Evolutionary conservation across 2,888 invertebrate genomes (phyloP), one percentile per base, ranked within the genome.

Genomic region (Apodemia zela): DNA sequence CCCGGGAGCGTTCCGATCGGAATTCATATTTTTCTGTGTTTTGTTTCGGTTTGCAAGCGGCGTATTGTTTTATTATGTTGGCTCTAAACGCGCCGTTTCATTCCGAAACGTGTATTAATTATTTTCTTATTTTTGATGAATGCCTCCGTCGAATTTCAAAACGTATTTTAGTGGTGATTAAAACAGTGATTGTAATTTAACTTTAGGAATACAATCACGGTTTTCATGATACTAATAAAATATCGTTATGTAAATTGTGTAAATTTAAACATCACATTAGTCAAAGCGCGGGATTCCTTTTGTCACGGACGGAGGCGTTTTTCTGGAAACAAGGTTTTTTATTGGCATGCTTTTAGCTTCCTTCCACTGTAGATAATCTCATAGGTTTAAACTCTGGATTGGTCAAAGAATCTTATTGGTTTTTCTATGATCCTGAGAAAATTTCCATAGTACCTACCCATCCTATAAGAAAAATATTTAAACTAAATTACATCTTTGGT

Each of bases 1-100:
- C 87, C 86, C 81, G 78, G 82, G 83, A 73, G 82, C 80, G 83
- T 82, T 82, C 78, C 86, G 86, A 90, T 89, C 78, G 90, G 90
- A 89, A 90, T 91, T 90, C 90, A 91, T 91, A 91, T 91, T 91
- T 91, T 91, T 89, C 90, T 91, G 89, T 86, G 89, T 91, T 90
- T 87, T 89, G 89, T 90, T 89, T 87, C 85, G 86, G 82, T 82
- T 85, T 82, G 83, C 82, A 82, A 79, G 81, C 81, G 78, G 72
- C 73, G 85, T 84, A 86, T 89, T 88, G 89, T 89, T 89, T 89
- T 89, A 85, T 89, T 89, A 76, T 78, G 81, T 80, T 80, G 78
- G 80, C 78, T 79, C 85, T 85, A 85, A 77, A 82, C 82, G 84
- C 82, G 85, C 79, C 81, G 82, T 77, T 80, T 79, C 81, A 75